A percentile compares a stretch with the other conserved stretches of the same genome.
phyloP scores from a whole-genome alignment of 1,140 invertebrate genomes.

The Micrasema longulum region DNA sequence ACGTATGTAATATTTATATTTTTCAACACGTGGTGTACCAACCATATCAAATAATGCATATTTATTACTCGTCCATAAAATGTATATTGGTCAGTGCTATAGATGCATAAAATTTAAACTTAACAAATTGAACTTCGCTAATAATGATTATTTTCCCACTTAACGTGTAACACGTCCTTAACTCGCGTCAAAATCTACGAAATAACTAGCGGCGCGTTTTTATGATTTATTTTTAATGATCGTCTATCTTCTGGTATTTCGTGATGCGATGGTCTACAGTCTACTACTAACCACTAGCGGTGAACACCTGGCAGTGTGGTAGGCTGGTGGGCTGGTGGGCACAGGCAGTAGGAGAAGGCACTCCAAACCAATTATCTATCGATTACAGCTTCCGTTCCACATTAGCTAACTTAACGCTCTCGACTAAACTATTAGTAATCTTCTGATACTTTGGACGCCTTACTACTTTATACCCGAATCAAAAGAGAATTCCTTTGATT shows the following conservation, averaged over 20 bases:
- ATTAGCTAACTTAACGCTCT: conserved; percentile 12
- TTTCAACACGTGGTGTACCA: too few species aligned
- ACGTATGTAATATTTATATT: too few species aligned
- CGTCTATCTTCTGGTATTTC: too few species aligned
- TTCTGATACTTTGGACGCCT: neutral
- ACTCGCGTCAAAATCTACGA: neutral
- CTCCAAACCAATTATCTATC: conserved; percentile 37
- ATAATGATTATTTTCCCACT: too few species aligned
- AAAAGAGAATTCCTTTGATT: neutral
- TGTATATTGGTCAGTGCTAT: too few species aligned
- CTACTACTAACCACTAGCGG: too few species aligned
- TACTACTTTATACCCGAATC: too few species aligned
- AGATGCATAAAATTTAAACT: too few species aligned
- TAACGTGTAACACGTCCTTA: conserved; percentile 15
- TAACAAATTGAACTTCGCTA: too few species aligned
- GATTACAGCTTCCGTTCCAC: conserved; percentile 39
- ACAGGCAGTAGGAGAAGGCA: conserved; percentile 16
- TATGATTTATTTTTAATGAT: neutral
- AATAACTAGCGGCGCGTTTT: neutral
- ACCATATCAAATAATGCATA: too few species aligned
- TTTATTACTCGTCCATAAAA: too few species aligned
- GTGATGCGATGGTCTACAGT: too few species aligned
- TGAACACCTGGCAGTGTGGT: neutral
- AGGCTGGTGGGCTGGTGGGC: neutral
- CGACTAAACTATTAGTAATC: conserved; percentile 2